Percentiles rank a stretch among this genome's conserved stretches.
These are phyloP conservation scores for Phataginus tricuspis DNA, from an alignment of 2,797 vertebrate species.

Conservation along the genomic window DNA sequence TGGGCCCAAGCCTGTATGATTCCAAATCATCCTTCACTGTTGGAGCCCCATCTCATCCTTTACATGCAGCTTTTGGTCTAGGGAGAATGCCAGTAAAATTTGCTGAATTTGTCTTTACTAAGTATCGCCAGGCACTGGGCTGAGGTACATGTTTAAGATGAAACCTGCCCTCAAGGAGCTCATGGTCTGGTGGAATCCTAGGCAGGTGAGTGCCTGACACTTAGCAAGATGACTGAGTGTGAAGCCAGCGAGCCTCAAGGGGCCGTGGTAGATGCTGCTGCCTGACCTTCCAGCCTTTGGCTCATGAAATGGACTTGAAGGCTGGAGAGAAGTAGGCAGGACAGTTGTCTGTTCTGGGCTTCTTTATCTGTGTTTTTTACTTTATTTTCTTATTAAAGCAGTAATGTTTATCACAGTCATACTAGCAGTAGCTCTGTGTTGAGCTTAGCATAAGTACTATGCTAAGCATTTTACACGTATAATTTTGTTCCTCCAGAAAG, in stretches of 20 bases:
- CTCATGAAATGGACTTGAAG: not conserved
- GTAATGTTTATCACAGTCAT: not conserved
- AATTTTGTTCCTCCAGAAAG: conserved; percentile 9
- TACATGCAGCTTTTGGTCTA: not conserved
- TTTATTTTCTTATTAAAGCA: not conserved
- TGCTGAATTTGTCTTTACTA: conserved; percentile 15
- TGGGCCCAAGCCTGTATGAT: not conserved
- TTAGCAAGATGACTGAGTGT: not conserved
- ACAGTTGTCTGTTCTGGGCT: not conserved
- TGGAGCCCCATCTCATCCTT: not conserved
- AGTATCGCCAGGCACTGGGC: not conserved
- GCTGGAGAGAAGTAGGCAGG: not conserved
- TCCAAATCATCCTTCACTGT: not conserved
- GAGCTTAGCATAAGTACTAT: not conserved
- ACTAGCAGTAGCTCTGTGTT: not conserved
- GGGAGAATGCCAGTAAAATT: not conserved
- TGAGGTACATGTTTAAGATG: not conserved
- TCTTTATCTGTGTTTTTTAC: not conserved
- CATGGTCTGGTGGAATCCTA: not conserved
- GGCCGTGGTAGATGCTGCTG: not conserved
- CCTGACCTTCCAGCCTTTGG: not conserved
- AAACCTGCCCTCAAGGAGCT: not conserved
- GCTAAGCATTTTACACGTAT: not conserved
- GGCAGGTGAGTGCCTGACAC: not conserved
- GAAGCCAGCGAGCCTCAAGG: not conserved